Evolutionary conservation across 2,797 vertebrate species (phyloP), one percentile per base, ranked within the genome.

Genomic region (Sitta carolinensis): DNA sequence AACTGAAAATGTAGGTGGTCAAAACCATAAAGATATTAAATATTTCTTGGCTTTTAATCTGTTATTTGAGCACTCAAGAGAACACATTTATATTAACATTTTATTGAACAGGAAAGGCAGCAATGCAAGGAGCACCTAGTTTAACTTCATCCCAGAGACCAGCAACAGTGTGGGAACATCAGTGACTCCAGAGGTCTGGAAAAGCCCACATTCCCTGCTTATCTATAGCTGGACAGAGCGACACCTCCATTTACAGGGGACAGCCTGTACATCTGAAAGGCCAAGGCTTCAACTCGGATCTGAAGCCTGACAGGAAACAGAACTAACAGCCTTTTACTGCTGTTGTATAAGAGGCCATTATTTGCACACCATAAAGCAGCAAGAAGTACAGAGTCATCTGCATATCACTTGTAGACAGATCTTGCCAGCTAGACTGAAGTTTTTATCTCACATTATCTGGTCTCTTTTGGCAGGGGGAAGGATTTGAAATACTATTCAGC

Each of bases 351-450:
- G 82, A 95, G 55, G 58, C 73, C 70, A 82, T 92, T 93, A 93
- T 94, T 82, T 92, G 94, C 91, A 96, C 59, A 93, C 55, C 91
- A 94, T 93, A 94, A 94, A 95, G 27, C 80, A 84, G 67, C 29
- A 87, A 94, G 55, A 73, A 91, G 54, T 45, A 90, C 4, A 59
- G 47, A 78, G 38, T 67, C 76, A 89, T 75, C 54, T 69, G 36
- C 76, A 16, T 57, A 54, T 84, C 58, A 88, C 62, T 84, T 89
- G 36, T 16, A 75, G 66, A 66, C 52, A 91, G 38, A 75, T 75
- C 64, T 69, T 78, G 51, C 50, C 51, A 85, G 66, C 36, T 22
- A 70, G 19, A 83, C 19, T 55, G 2, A 8, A 61, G 13, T 13
- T 57, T 90, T 77, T 16, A 80, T 45, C 85, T 54, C 78, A 26